Evolutionary conservation across 2,888 invertebrate genomes (phyloP), one percentile per base, ranked within the genome.

Genomic region (Matsumyia berberina): DNA sequence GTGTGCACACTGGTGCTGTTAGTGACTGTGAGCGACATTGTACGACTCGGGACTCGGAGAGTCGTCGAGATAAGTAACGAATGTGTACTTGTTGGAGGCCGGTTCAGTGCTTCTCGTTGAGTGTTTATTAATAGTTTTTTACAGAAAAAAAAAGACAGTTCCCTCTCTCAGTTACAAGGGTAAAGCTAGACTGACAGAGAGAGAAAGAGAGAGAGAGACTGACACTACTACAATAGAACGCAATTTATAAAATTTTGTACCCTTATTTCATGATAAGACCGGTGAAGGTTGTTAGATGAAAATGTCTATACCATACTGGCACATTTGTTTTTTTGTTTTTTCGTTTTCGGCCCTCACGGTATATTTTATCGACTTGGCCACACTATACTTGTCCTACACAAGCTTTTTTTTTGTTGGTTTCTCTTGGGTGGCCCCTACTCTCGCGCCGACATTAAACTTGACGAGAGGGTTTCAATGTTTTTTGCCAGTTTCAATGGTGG

Each of bases 1-100:
- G 33, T 73, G 42, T 39, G 69, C 15, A n/a, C n/a, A 35, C 33
- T 15, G 24, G 15, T 53, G 57, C 29, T 33, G 46, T 35, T 66
- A 44, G 31, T 67, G 55, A 33, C 58, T 60, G 66, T 69, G 79
- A 85, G 74, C 80, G 69, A 85, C 70, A 74, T 83, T 83, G 78
- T 78, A 72, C n/a, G n/a, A n/a, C n/a, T n/a, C n/a, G n/a, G n/a
- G 64, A 72, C 60, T 72, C 51, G 57, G 79, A 44, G 74, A 72
- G 62, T 12, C 42, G 6, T 15, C 35, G 60, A 80, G 70, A 85
- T 80, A 80, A 76, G 80, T 80, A 79, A 66, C 85, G 64, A 76
- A 46, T 80, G 57, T 80, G 70, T 70, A 80, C 74, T 80, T 64
- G 74, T 76, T 85, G 80, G 85, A 85, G 85, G 85, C 85, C 85